phyloP scores from a whole-genome alignment of 1,140 invertebrate species.

The Aphelenchoides besseyi region DNA sequence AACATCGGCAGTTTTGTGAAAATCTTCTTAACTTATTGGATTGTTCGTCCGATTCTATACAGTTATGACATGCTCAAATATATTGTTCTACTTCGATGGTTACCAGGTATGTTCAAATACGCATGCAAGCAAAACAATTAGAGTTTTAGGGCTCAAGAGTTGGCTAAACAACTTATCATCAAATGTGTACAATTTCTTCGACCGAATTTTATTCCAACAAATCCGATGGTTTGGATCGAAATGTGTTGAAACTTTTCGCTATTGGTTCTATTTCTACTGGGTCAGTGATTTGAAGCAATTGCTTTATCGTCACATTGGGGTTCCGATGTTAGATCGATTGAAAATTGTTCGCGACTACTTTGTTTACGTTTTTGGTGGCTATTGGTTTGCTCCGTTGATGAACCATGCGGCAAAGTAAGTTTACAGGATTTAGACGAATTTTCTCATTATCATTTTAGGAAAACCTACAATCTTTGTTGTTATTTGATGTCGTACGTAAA shows the following conservation, averaged over 20 bases:
- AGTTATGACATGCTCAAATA: conserved; percentile 15
- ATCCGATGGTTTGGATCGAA: background rate
- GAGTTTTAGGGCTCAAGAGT: conserved; percentile 10
- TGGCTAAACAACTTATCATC: background rate
- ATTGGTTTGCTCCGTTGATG: conserved; percentile 11
- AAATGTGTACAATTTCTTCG: conserved; percentile 1
- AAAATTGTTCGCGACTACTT: conserved; percentile 3
- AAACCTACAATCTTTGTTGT: background rate
- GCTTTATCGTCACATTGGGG: conserved; percentile 1
- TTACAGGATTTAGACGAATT: background rate
- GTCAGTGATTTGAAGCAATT: background rate
- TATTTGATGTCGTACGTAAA: background rate
- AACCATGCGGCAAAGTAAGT: conserved; percentile 1
- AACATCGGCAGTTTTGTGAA: background rate
- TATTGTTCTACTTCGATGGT: conserved; percentile 8
- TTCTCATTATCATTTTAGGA: background rate
- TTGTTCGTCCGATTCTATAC: conserved; percentile 13
- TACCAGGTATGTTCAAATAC: background rate
- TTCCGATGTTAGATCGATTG: conserved; percentile 4
- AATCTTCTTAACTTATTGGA: conserved; percentile 2
- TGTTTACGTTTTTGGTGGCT: conserved; percentile 19
- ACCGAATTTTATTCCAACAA: background rate
- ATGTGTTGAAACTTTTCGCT: conserved; percentile 1
- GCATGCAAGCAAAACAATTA: background rate
- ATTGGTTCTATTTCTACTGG: conserved; percentile 18